Evolutionary conservation across 2,888 invertebrate species (phyloP).

Genomic region (Mimumesa dahlbomi): DNA sequence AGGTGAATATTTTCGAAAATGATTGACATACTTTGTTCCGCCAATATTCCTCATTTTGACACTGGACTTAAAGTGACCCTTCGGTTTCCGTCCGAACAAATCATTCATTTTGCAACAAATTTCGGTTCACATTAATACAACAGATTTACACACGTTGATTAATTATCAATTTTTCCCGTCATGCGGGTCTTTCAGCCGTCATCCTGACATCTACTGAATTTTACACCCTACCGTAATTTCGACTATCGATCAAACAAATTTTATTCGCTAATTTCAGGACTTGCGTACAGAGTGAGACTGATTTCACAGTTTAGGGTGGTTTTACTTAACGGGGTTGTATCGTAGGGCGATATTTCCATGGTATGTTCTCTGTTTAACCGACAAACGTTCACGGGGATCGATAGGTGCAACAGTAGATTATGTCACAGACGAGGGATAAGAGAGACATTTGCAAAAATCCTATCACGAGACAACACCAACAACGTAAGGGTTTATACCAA

Average conservation of each 20-base stretch:
- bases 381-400: background rate
- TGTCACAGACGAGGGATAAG: too few species aligned
- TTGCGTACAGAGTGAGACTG: background rate
- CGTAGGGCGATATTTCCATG: too few species aligned
- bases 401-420: background rate
- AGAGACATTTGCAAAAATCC: too few species aligned
- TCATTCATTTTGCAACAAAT: slow-evolving; percentile 26
- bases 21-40: slow-evolving; percentile 33
- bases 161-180: background rate
- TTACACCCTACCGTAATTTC: slow-evolving; percentile 1
- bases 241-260: slow-evolving; percentile 56
- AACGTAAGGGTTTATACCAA: too few species aligned
- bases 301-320: background rate
- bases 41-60: background rate
- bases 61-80: background rate
- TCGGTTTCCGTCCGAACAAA: background rate
- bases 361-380: background rate
- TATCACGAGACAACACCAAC: too few species aligned
- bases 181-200: background rate
- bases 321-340: background rate
- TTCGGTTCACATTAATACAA: background rate
- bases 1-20: too few species aligned
- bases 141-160: background rate
- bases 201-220: slow-evolving; percentile 19
- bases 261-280: slow-evolving; percentile 6